Evolutionary conservation across 2,113 vertebrate species (phyloP).

Genomic region (Urocynchramus pylzowi): DNA sequence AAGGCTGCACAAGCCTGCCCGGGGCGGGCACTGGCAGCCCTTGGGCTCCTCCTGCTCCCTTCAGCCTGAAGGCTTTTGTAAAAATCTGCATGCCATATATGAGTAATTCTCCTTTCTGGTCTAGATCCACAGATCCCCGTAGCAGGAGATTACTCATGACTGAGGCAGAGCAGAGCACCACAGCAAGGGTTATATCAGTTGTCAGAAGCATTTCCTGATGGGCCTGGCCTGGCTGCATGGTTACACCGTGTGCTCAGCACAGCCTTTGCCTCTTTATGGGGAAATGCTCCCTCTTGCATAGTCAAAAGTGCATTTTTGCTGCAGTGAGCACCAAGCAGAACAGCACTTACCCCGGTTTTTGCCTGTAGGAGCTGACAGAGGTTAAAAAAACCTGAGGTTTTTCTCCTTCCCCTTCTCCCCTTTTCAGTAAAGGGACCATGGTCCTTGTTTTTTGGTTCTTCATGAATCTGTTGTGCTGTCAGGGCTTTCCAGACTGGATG

Average conservation of each 20-base stretch:
- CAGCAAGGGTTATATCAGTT: neutral
- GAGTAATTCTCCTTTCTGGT: conserved; percentile 42
- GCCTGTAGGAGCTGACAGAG: neutral
- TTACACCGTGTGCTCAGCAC: neutral
- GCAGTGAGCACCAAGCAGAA: neutral
- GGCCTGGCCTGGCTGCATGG: neutral
- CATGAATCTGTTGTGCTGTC: neutral
- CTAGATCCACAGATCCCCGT: neutral
- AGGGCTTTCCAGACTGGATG: neutral
- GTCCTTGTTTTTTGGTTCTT: fast-evolving
- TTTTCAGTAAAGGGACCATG: neutral
- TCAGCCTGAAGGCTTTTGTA: neutral
- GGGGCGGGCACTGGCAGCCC: neutral
- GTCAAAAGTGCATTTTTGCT: neutral
- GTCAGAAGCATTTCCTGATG: conserved; percentile 4
- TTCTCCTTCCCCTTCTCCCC: neutral
- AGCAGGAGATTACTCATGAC: neutral
- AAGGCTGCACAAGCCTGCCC: conserved; percentile 3
- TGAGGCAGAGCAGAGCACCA: neutral
- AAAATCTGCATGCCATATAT: conserved; percentile 29
- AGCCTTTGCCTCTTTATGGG: neutral
- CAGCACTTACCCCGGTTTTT: fast-evolving
- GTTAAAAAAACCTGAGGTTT: neutral
- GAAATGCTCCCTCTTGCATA: neutral
- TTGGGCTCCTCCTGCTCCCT: neutral